Evolutionary conservation across 1,140 invertebrate species (phyloP).

Genomic region (Drosophila ficusphila): DNA sequence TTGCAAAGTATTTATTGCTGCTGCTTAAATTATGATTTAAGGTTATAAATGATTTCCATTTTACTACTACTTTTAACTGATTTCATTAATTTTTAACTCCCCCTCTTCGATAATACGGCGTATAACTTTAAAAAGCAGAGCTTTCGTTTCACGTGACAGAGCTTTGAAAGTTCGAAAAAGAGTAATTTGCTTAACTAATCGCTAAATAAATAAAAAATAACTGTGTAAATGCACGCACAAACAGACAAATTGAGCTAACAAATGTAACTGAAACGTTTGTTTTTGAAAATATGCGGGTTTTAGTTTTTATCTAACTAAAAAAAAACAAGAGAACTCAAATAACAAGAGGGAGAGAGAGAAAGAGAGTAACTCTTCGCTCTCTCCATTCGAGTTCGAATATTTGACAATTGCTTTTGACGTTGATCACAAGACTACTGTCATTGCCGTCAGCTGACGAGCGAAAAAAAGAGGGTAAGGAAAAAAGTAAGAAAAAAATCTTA

Average conservation of each 20-base stretch:
- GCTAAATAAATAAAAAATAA: conserved; percentile 17
- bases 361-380: conserved; percentile 21
- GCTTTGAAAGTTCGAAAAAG: conserved; percentile 78
- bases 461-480: conserved; percentile 43
- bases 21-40: neutral
- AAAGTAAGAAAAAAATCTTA: conserved; percentile 11
- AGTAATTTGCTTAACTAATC: conserved; percentile 16
- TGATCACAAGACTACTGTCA: conserved; percentile 76
- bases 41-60: neutral
- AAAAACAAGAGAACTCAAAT: neutral
- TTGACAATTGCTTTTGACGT: conserved; percentile 77
- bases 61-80: conserved; percentile 11
- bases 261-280: neutral
- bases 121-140: conserved; percentile 65
- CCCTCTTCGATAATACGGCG: conserved; percentile 27
- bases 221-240: neutral
- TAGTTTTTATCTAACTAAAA: conserved; percentile 16
- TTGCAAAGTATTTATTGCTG: neutral
- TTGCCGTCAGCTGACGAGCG: conserved; percentile 74
- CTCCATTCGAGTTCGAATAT: conserved; percentile 72
- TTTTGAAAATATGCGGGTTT: conserved; percentile 22
- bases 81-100: conserved; percentile 41
- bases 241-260: neutral
- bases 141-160: conserved; percentile 78
- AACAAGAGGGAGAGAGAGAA: conserved; percentile 7